These are phyloP conservation scores for Leptoclinus maculatus DNA, from an alignment of 2,797 vertebrate genomes.

Conservation along the genomic window DNA sequence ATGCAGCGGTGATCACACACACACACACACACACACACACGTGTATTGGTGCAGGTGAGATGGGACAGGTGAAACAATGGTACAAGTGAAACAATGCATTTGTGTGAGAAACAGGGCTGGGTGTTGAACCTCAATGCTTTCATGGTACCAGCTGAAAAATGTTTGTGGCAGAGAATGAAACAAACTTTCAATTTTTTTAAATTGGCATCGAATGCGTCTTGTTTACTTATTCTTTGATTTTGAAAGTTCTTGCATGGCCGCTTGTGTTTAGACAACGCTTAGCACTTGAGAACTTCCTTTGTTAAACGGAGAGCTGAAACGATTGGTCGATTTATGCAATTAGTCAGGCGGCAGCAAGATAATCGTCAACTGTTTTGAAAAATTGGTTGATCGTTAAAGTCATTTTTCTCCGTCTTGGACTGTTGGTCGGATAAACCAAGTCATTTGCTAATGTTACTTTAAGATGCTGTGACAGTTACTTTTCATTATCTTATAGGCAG, in stretches of 20 bases:
- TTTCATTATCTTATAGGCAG: not conserved
- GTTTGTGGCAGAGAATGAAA: not conserved
- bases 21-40: not conserved
- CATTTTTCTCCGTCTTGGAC: not conserved
- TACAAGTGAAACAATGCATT: not conserved
- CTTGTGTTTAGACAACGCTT: not conserved
- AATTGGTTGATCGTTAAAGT: not conserved
- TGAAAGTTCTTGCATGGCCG: not conserved
- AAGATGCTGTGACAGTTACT: not conserved
- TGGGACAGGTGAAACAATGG: not conserved
- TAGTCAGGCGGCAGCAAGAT: not conserved
- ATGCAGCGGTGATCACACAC: conserved; percentile 47
- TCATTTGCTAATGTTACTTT: not conserved
- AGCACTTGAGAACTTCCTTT: not conserved
- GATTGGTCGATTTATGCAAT: not conserved
- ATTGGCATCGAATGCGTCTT: not conserved
- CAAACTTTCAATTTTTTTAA: not conserved
- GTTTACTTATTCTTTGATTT: not conserved
- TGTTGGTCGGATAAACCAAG: not conserved
- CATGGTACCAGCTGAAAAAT: not conserved
- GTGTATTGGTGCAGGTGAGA: not conserved
- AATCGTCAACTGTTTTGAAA: not conserved
- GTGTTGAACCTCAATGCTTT: not conserved
- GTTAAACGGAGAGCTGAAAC: not conserved
- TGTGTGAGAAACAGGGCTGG: conserved; percentile 11